Conservation (phyloP, 2,797 vertebrate genomes). For the Novumbra hubbsi region DNA sequence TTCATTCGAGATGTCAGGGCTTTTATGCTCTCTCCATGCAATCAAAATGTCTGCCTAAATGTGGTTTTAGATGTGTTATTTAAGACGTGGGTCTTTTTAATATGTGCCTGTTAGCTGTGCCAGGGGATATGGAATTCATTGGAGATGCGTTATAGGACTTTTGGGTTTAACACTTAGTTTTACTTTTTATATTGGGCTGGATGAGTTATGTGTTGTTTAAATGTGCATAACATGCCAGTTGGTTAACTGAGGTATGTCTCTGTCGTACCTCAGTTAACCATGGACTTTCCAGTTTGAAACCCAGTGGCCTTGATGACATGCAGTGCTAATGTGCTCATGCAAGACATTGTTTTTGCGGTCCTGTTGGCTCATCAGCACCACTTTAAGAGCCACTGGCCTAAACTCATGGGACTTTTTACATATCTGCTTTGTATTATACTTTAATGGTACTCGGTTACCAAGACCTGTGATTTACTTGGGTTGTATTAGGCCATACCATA, state of each 20-base stretch:
- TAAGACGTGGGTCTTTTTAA: not conserved
- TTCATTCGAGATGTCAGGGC: not conserved
- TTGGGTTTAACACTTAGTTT: not conserved
- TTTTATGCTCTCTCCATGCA: not conserved
- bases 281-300: no score
- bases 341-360: no score
- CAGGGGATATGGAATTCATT: not conserved
- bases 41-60: not conserved
- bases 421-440: not conserved
- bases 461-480: not conserved
- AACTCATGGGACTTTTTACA: no score
- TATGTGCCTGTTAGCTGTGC: not conserved
- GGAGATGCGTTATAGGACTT: not conserved
- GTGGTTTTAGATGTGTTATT: not conserved
- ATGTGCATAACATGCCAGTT: no score
- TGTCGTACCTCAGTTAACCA: no score
- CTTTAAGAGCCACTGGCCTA: no score
- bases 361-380: no score
- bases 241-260: no score
- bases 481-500: not conserved
- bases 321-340: no score
- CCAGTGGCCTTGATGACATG: no score
- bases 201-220: no score
- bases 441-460: not conserved
- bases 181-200: not conserved